phyloP scores from a whole-genome alignment of 2,888 invertebrate species.

The Agrochola circellaris region DNA sequence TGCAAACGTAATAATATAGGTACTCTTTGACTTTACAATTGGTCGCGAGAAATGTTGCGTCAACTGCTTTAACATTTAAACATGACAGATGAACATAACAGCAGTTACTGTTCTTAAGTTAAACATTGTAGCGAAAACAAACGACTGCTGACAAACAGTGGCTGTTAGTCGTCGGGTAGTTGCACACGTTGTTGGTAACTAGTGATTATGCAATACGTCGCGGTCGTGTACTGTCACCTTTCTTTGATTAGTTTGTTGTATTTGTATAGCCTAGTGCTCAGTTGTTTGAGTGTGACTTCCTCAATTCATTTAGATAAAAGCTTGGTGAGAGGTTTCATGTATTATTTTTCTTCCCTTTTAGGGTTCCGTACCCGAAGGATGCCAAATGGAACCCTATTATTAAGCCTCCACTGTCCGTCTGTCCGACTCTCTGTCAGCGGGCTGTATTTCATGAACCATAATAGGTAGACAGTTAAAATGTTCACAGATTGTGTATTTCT shows the following conservation, averaged over 20 bases:
- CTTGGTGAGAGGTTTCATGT: background rate
- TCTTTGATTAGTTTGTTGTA: constrained; percentile 45
- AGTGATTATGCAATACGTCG: constrained; percentile 39
- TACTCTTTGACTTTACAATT: background rate
- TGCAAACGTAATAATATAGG: background rate
- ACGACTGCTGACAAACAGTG: constrained; percentile 10
- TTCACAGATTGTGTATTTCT: too few species aligned
- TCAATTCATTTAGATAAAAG: background rate
- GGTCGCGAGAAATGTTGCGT: constrained; percentile 17
- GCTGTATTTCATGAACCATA: too few species aligned
- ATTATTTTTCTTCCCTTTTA: background rate
- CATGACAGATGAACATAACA: constrained; percentile 18
- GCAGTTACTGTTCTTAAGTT: constrained; percentile 24
- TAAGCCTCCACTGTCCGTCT: too few species aligned
- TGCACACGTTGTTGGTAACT: constrained; percentile 4
- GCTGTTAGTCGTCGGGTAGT: background rate
- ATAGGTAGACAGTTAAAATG: too few species aligned
- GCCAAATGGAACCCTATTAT: too few species aligned
- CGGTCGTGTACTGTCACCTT: constrained; percentile 21
- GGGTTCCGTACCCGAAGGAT: too few species aligned
- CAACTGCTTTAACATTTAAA: constrained; percentile 17
- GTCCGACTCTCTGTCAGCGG: too few species aligned
- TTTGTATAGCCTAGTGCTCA: constrained; percentile 33
- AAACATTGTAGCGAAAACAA: constrained; percentile 49
- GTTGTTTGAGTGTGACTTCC: constrained; percentile 16